Conservation (phyloP, 1,140 invertebrate genomes). For the Heliconius nattereri region DNA sequence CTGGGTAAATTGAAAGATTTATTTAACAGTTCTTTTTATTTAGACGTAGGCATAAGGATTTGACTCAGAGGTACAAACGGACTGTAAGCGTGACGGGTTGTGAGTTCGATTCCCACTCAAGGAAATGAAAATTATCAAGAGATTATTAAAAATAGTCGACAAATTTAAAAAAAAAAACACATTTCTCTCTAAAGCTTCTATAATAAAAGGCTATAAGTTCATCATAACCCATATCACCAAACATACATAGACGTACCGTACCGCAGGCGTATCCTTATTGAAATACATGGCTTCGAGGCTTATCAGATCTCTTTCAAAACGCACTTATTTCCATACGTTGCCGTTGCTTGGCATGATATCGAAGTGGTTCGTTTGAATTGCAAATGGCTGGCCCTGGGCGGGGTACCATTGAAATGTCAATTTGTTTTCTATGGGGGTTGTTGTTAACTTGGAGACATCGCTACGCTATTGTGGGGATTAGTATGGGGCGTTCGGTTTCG, state of each 20-base stretch:
- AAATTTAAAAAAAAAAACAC: too few species aligned
- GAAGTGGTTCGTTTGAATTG: constrained; percentile 75
- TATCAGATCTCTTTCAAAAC: constrained; percentile 74
- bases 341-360: constrained; percentile 58
- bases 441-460: constrained; percentile 54
- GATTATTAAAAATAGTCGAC: too few species aligned
- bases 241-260: background rate
- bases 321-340: constrained; percentile 72
- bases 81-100: too few species aligned
- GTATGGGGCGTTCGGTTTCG: constrained; percentile 15
- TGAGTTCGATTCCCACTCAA: too few species aligned
- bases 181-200: background rate
- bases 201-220: background rate
- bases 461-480: constrained; percentile 54
- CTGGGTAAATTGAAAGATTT: background rate
- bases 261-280: constrained; percentile 16
- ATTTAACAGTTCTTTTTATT: background rate
- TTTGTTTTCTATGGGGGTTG: constrained; percentile 71
- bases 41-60: too few species aligned
- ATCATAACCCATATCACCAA: background rate
- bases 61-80: too few species aligned
- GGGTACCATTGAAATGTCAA: constrained; percentile 76
- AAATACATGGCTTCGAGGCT: constrained; percentile 45
- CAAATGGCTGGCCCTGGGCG: constrained; percentile 69
- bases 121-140: too few species aligned